Evolutionary conservation across 2,888 invertebrate genomes (phyloP).

Genomic region (Acanthoscelides obtectus): DNA sequence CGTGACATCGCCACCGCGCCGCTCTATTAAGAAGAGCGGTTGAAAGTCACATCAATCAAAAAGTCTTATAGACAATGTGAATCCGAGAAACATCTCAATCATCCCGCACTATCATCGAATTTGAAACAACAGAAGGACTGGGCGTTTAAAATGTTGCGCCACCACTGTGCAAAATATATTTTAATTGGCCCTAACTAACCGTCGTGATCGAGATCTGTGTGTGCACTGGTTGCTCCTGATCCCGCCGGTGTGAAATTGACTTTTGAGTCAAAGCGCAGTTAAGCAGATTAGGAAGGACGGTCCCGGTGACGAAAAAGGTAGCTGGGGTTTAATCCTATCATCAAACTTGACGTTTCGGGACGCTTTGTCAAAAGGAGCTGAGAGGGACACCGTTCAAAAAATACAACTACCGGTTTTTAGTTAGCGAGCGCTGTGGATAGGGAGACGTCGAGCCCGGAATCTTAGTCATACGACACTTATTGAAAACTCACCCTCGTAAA

Average conservation of each 20-base stretch:
- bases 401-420: constrained; percentile 4
- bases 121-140: no score
- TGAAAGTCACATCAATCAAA: no score
- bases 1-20: no score
- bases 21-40: no score
- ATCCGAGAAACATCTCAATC: no score
- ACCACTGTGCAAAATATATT: not conserved
- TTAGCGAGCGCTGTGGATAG: not conserved
- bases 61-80: no score
- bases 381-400: constrained; percentile 37
- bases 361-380: constrained; percentile 22
- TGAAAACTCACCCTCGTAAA: no score
- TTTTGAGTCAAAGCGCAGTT: constrained; percentile 31
- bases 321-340: constrained; percentile 37
- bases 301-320: constrained; percentile 19
- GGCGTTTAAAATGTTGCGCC: not conserved
- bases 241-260: constrained; percentile 33
- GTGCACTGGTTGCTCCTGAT: not conserved
- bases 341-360: constrained; percentile 37
- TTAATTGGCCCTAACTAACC: not conserved
- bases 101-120: no score
- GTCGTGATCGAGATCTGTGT: not conserved
- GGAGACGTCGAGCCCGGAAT: not conserved
- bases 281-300: constrained; percentile 31
- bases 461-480: not conserved